Base-by-base conservation (phyloP, 2,113 vertebrate species). In the Neofelis nebulosa region DNA sequence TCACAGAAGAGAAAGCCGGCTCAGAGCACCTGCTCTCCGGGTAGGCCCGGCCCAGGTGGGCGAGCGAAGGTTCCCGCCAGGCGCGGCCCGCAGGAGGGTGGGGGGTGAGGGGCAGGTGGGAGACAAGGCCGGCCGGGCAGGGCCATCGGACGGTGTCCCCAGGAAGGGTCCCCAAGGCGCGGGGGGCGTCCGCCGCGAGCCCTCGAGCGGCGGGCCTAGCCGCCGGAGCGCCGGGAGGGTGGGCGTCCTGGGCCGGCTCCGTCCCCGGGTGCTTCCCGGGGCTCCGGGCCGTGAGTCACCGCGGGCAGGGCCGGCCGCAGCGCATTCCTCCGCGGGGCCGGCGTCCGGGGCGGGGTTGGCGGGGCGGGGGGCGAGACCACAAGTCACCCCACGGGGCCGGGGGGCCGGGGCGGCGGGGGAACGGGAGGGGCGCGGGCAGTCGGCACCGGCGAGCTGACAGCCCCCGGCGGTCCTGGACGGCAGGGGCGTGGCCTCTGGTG, bases 271-370 rank as follows among this genome's bases (percentile, higher is more conserved):
- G 31, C 85, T 91, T 52, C 31, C 93, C 63, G 55, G 91, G 74
- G 92, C 73, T 91, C 79, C 25, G 19, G 8, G 82, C 23, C 6
- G 10, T 98, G 97, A 98, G 95, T 98, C 97, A 97, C 45, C 8
- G 66, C 74, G 61, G 93, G 94, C 89, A 65, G 94, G 92, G 89
- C 94, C 2, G 83, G 91, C 86, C 38, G 74, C 68, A 45, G 93
- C 55, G 78, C 97, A 85, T 98, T 97, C 96, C 95, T 93, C 68
- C 71, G 83, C 83, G 13, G 27, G 82, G 82, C 82, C 84, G 38
- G 79, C 36, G 87, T 16, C 79, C n/a, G 13, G 66, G 55, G 45
- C 1, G 18, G 65, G 45, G 61, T 38, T 38, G 69, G 50, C 19
- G 52, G 52, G 57, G 55, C 41, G 41, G 41, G 41, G 41, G 41